These are phyloP conservation scores for Drosophila tani DNA, from an alignment of 1,140 invertebrate species.

Conservation along the genomic window DNA sequence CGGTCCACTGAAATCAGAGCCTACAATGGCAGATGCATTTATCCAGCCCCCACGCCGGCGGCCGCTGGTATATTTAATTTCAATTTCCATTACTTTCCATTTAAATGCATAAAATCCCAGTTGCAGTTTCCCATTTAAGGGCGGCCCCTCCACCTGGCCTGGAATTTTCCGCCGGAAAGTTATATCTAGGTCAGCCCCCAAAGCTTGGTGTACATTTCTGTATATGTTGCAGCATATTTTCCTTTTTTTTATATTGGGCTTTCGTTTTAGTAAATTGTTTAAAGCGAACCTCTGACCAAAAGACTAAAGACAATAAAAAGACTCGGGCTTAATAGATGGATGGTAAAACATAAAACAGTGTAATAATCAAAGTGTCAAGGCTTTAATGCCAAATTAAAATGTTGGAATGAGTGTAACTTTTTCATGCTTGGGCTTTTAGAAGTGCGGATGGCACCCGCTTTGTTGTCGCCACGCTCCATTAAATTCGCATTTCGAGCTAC, in stretches of 20 bases:
- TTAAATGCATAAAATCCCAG: constrained; percentile 16
- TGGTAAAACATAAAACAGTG: too few species aligned
- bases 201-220: neutral
- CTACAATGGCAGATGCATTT: neutral
- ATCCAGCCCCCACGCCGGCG: neutral
- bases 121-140: constrained; percentile 3
- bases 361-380: too few species aligned
- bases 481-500: too few species aligned
- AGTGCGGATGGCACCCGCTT: too few species aligned
- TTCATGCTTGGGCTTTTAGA: too few species aligned
- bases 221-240: neutral
- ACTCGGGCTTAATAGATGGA: too few species aligned
- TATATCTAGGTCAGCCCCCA: constrained; percentile 20
- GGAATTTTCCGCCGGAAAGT: constrained; percentile 2
- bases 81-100: constrained; percentile 4
- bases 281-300: constrained; percentile 3
- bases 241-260: too few species aligned
- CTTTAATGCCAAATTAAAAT: too few species aligned
- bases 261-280: neutral
- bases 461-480: too few species aligned
- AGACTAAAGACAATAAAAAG: too few species aligned
- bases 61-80: neutral
- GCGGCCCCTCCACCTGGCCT: constrained; percentile 6
- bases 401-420: too few species aligned
- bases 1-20: neutral